Percentiles rank a stretch among this genome's conserved stretches.
These are phyloP conservation scores for Acrocephalus scirpaceus DNA, from an alignment of 2,797 vertebrate species.

Conservation along the genomic window DNA sequence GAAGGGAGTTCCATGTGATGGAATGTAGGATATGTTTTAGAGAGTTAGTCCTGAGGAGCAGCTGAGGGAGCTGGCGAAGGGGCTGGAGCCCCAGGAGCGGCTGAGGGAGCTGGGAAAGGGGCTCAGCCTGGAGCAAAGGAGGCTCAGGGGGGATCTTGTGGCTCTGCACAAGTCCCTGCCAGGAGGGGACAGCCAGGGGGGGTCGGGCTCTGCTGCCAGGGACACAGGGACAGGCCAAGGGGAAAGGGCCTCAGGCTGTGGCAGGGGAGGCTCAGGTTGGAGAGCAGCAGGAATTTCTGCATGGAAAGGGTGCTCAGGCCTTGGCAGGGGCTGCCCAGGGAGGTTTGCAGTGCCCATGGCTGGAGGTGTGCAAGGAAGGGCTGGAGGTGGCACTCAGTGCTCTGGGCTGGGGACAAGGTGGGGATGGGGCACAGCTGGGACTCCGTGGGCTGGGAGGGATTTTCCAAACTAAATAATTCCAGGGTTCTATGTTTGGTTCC, in stretches of 20 bases:
- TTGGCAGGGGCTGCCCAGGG: no score
- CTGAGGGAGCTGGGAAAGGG: background rate
- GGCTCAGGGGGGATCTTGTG: background rate
- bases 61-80: background rate
- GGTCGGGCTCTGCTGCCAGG: background rate
- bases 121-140: background rate
- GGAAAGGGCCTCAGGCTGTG: no score
- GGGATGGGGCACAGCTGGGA: fast-evolving
- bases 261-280: no score
- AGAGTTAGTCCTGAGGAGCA: background rate
- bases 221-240: no score
- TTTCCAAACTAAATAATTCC: background rate
- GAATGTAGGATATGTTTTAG: background rate
- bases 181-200: background rate
- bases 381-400: background rate
- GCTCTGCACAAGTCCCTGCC: background rate
- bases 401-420: background rate
- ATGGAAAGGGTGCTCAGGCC: no score
- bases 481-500: background rate
- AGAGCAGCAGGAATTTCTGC: no score
- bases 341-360: background rate
- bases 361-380: background rate
- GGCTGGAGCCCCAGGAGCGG: background rate
- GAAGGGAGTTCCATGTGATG: background rate
- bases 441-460: background rate